Base-by-base conservation (phyloP, 2,797 vertebrate species). In the Xyrichtys novacula region DNA sequence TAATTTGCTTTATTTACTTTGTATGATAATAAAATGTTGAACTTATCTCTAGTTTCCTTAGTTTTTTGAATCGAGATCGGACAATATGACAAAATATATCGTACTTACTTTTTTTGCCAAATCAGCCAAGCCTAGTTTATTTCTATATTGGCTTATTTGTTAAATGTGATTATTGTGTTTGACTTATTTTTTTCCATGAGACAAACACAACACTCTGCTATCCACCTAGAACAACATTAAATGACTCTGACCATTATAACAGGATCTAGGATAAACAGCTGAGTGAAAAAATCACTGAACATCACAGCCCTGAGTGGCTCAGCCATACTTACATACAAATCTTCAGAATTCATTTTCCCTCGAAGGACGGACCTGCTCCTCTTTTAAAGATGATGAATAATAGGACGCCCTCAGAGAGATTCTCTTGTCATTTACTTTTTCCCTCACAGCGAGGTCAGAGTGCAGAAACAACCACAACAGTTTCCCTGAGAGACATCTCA, bases 201-300 rank as follows among this genome's bases (percentile, higher is more conserved):
- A 39, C 17, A 17, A 28, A 34, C 26, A 31, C 12, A 2, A 7
- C 28, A 16, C 26, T 60, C 7, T 12, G 22, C 58, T 44, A 44
- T 53, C 31, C 7, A 28, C 36, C 47, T 59, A 23, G 28, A 62
- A 65, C 39, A 58, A 58, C 34, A 36, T 60, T 12, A 55, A 67
- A 74, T 61, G n/a, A 68, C 26, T 66, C 15, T 64, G 28, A 61
- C 54, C 42, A 25, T 52, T 72, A 71, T 61, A 70, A 75, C 39
- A 65, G 49, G 63, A 29, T 70, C 34, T 5, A 36, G 54, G 57
- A 36, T 16, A 68, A 71, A 64, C 28, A 26, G 34, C 22, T 72
- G 53, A 66, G 43, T 50, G 34, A 25, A 34, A 31, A 62, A 66
- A 15, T 40, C 57, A 50, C 46, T 15, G n/a, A 54, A 43, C 25